Evolutionary conservation across 2,113 vertebrate genomes (phyloP).

Genomic region (Canis aureus): DNA sequence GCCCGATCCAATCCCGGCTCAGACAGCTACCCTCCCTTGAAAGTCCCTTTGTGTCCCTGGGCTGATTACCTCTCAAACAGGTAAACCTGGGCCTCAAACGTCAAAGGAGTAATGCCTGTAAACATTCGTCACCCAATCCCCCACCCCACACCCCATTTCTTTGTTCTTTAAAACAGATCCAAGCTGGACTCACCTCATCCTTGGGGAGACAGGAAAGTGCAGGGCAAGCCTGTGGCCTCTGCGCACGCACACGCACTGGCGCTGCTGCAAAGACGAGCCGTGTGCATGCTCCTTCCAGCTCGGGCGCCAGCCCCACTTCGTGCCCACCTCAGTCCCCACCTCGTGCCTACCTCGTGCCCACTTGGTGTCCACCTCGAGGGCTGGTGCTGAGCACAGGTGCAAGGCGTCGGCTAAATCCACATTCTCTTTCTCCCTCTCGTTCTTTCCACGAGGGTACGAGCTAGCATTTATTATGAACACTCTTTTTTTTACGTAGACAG

Average conservation of each 20-base stretch:
- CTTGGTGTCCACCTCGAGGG: too few relatives aligned
- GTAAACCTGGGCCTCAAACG: neutral
- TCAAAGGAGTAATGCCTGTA: too few relatives aligned
- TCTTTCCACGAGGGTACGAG: neutral
- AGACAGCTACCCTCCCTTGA: neutral
- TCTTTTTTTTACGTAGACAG: neutral
- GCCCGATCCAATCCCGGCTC: neutral
- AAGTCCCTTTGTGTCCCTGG: neutral
- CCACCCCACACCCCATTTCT: too few relatives aligned
- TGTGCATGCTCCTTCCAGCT: fast-evolving
- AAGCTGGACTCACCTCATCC: neutral
- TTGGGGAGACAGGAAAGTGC: neutral
- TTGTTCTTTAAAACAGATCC: neutral
- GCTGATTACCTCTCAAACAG: neutral
- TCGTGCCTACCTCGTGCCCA: too few relatives aligned
- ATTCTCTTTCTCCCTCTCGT: neutral
- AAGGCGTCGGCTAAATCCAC: fast-evolving
- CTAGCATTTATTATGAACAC: too few relatives aligned
- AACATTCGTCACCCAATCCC: too few relatives aligned
- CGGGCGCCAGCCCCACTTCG: fast-evolving
- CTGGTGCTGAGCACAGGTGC: fast-evolving
- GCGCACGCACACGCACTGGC: neutral
- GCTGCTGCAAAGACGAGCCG: neutral
- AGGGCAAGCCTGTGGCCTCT: fast-evolving
- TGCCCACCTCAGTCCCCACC: too few relatives aligned